Conservation (phyloP, 2,113 vertebrate species). For the Sinocyclocheilus grahami region DNA sequence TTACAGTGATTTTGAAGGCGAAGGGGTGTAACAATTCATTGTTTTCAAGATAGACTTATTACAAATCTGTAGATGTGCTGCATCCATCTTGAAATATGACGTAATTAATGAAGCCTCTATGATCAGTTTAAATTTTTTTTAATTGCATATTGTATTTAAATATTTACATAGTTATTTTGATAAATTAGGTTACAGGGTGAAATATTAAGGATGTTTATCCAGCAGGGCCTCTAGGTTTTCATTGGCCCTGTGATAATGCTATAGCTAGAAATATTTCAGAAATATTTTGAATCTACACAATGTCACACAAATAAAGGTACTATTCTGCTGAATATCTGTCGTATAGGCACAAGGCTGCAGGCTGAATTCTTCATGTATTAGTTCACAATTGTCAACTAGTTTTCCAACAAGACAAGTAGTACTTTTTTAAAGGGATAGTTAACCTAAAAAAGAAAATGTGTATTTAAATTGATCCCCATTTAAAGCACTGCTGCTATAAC, state of each 20-base stretch:
- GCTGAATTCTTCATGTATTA: neutral
- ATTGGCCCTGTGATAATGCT: neutral
- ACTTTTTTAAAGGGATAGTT: neutral
- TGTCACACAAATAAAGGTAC: neutral
- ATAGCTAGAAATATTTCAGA: neutral
- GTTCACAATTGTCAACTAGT: neutral
- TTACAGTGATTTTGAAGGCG: constrained; percentile 55
- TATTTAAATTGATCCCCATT: neutral
- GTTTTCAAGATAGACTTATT: neutral
- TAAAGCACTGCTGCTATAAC: neutral
- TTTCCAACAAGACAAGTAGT: neutral
- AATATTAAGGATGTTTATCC: neutral
- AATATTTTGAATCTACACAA: neutral
- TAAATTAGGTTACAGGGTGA: neutral
- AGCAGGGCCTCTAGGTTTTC: neutral
- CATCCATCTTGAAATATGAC: neutral
- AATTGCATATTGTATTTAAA: neutral
- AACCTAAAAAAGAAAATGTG: neutral
- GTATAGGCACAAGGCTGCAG: neutral
- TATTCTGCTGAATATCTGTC: neutral
- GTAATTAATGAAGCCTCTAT: neutral
- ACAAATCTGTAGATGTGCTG: neutral
- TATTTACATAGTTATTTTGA: neutral
- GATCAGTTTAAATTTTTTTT: neutral
- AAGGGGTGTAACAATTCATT: neutral